phyloP scores from a whole-genome alignment of 1,140 invertebrate genomes.

The Oscheius sp. region DNA sequence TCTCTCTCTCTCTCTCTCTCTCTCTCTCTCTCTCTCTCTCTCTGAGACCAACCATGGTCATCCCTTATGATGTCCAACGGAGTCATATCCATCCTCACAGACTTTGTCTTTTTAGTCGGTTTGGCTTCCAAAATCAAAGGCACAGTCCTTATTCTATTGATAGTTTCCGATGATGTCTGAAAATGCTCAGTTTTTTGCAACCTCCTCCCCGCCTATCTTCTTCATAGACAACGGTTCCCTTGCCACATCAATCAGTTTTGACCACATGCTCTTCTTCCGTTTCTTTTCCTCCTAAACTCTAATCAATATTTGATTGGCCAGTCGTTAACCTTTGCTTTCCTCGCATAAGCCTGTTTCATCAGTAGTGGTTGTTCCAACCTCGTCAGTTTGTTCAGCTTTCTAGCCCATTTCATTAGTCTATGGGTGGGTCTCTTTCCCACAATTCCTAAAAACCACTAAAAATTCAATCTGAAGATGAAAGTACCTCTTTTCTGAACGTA shows the following conservation, averaged over 20 bases:
- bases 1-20: too few species aligned
- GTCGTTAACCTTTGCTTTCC: slow-evolving; percentile 26
- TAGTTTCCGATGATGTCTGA: too few species aligned
- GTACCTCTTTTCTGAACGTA: slow-evolving; percentile 36
- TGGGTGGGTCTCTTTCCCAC: slow-evolving; percentile 20
- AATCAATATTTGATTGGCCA: slow-evolving; percentile 14
- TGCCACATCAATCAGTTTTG: slow-evolving; percentile 4
- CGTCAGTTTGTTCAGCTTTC: slow-evolving; percentile 31
- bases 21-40: too few species aligned
- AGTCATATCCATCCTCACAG: too few species aligned
- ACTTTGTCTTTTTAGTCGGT: too few species aligned
- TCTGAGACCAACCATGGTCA: too few species aligned
- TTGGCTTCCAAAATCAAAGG: too few species aligned
- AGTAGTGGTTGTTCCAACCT: slow-evolving; percentile 52
- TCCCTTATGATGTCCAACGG: too few species aligned
- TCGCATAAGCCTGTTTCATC: slow-evolving; percentile 51
- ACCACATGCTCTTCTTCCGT: slow-evolving; percentile 27
- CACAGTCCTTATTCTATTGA: too few species aligned
- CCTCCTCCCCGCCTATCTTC: too few species aligned
- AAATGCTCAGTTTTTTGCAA: too few species aligned
- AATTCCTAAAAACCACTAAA: slow-evolving; percentile 16
- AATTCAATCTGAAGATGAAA: neutral
- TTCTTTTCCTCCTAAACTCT: slow-evolving; percentile 14
- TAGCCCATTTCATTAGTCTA: slow-evolving; percentile 22
- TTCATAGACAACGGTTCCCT: neutral